Evolutionary conservation across 2,888 invertebrate species (phyloP).

Genomic region (Acrobasis consociella): DNA sequence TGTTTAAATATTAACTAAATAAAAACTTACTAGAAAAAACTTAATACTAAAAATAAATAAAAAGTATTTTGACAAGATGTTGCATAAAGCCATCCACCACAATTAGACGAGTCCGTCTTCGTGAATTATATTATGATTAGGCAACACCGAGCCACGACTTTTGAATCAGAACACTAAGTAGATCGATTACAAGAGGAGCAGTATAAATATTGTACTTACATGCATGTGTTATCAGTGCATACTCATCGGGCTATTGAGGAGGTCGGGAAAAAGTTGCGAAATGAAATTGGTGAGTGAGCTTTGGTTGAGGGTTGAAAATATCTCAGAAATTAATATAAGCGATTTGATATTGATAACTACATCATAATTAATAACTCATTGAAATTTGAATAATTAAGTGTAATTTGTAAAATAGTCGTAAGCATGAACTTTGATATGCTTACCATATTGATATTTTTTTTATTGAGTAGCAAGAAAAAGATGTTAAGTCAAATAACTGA

Average conservation of each 20-base stretch:
- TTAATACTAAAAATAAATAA: no score
- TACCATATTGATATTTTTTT: no score
- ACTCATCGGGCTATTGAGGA: slow-evolving; percentile 45
- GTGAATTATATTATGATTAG: slow-evolving; percentile 62
- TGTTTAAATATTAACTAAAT: no score
- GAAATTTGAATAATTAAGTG: no score
- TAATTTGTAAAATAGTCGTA: no score
- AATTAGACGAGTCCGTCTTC: slow-evolving; percentile 67
- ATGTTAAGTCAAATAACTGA: no score
- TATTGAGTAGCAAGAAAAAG: no score
- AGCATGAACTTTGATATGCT: no score
- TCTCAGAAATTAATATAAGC: neutral
- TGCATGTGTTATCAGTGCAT: slow-evolving; percentile 63
- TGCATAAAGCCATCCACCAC: slow-evolving; percentile 44
- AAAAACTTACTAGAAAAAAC: no score
- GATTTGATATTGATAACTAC: neutral
- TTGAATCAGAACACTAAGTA: slow-evolving; percentile 56
- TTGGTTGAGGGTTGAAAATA: neutral
- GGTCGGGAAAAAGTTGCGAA: slow-evolving; percentile 41
- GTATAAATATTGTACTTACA: slow-evolving; percentile 70
- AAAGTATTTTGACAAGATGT: slow-evolving; percentile 10
- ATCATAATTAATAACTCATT: no score
- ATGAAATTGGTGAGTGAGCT: slow-evolving; percentile 65
- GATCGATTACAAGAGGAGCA: slow-evolving; percentile 58
- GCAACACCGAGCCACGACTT: slow-evolving; percentile 63